These are phyloP conservation scores for Poecilia wingei DNA, from an alignment of 2,797 vertebrate genomes.

Conservation along the genomic window DNA sequence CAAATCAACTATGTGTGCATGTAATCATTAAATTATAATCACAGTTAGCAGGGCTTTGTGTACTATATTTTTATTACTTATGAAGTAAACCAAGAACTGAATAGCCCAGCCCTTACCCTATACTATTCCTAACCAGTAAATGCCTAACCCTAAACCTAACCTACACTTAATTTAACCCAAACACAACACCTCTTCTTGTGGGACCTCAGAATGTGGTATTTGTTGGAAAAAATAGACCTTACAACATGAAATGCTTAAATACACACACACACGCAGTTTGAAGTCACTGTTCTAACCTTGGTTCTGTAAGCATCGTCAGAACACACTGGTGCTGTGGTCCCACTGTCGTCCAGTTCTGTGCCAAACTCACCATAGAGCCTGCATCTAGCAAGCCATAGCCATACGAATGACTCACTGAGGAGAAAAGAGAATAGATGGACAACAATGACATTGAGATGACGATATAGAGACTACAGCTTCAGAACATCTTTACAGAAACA, in stretches of 20 bases:
- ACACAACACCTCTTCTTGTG: no score
- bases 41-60: not conserved
- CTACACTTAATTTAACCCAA: not conserved
- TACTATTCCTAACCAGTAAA: no score
- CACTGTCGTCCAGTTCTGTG: constrained; percentile 92
- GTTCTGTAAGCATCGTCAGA: constrained; percentile 88
- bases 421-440: constrained; percentile 11
- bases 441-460: not conserved
- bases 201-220: no score
- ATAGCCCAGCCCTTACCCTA: no score
- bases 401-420: constrained; percentile 94
- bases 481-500: not conserved
- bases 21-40: not conserved
- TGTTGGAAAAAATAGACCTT: no score
- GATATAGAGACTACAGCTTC: constrained; percentile 15
- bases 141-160: no score
- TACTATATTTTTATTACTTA: not conserved
- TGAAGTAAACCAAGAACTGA: not conserved
- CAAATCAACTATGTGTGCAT: not conserved
- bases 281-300: constrained; percentile 78
- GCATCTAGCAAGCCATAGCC: constrained; percentile 95
- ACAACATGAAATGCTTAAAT: not conserved
- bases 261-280: constrained; percentile 1
- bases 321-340: constrained; percentile 91
- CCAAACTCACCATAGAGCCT: constrained; percentile 90